Evolutionary conservation across 2,888 invertebrate species (phyloP).

Genomic region (Julus scanicus): DNA sequence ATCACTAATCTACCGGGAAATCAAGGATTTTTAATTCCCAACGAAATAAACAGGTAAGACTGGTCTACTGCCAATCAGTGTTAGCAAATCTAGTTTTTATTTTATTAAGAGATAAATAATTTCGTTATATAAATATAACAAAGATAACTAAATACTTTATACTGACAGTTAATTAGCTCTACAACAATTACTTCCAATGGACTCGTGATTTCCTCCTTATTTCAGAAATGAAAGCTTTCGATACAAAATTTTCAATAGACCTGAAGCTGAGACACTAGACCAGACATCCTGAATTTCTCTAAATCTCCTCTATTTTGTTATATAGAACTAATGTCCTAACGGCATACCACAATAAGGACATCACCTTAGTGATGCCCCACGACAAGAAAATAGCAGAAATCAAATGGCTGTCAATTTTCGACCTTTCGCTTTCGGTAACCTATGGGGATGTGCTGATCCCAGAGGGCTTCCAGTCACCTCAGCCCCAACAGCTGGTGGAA

Average conservation of each 20-base stretch:
- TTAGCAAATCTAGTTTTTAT: too few species aligned
- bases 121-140: neutral
- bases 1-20: slow-evolving; percentile 82
- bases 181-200: too few species aligned
- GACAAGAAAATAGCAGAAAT: slow-evolving; percentile 86
- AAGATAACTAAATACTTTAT: too few species aligned
- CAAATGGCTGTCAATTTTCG: slow-evolving; percentile 90
- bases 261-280: too few species aligned
- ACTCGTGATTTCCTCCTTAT: too few species aligned
- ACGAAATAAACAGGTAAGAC: slow-evolving; percentile 83
- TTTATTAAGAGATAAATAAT: neutral
- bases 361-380: slow-evolving; percentile 83
- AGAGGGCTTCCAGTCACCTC: slow-evolving; percentile 88
- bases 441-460: slow-evolving; percentile 91
- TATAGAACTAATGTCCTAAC: slow-evolving; percentile 84
- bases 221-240: too few species aligned
- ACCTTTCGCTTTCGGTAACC: slow-evolving; percentile 73
- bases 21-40: slow-evolving; percentile 90
- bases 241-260: too few species aligned
- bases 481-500: slow-evolving; percentile 73
- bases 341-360: slow-evolving; percentile 86
- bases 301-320: slow-evolving; percentile 58
- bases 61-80: neutral
- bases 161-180: too few species aligned
- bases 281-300: too few species aligned